A percentile compares a stretch with the other conserved stretches of the same genome.
Evolutionary conservation across 2,113 vertebrate species (phyloP).

Genomic region (Terrapene triunguis): DNA sequence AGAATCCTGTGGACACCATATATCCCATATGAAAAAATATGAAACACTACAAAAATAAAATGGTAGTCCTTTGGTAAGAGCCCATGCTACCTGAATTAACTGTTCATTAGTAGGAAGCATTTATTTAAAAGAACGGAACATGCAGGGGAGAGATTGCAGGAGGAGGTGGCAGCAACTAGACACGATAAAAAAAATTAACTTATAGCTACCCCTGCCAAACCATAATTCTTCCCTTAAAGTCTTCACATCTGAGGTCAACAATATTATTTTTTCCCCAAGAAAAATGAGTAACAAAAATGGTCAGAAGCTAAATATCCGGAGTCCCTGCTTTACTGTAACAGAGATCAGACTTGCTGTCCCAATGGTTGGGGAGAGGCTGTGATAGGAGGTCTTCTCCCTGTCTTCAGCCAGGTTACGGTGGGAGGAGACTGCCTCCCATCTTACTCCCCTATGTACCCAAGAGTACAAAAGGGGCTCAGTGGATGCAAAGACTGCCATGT

Average conservation of each 20-base stretch:
- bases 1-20: neutral
- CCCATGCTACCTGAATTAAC: neutral
- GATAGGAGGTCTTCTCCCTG: slow-evolving; percentile 26
- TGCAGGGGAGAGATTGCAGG: neutral
- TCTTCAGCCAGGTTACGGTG: neutral
- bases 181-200: neutral
- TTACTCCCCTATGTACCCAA: neutral
- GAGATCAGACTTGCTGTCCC: neutral
- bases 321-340: slow-evolving; percentile 33
- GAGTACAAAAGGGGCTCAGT: neutral
- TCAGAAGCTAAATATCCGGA: neutral
- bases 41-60: neutral
- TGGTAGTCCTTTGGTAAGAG: neutral
- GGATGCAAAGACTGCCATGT: slow-evolving; percentile 1
- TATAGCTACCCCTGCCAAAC: neutral
- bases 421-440: neutral
- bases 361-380: neutral
- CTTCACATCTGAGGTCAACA: neutral
- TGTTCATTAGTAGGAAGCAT: neutral
- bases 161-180: neutral
- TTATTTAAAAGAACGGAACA: neutral
- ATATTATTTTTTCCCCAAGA: neutral
- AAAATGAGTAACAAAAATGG: neutral
- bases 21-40: neutral
- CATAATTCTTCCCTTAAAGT: neutral